Evolutionary conservation across 2,888 invertebrate genomes (phyloP), one percentile per base, ranked within the genome.

Genomic region (Dioctria linearis): DNA sequence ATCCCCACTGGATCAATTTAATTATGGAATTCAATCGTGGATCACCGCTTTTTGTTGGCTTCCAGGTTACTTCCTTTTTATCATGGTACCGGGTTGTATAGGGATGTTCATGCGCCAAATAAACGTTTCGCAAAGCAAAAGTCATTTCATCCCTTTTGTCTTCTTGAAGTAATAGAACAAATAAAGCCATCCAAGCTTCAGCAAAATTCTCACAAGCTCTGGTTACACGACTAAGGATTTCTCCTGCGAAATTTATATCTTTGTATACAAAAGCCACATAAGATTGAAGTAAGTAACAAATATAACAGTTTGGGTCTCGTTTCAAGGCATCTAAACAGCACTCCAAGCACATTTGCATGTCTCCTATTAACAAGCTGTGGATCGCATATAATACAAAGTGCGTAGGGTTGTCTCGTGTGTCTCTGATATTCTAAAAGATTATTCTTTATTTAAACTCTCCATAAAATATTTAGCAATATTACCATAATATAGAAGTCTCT

Each of bases 401-500:
- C 40, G 46, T 8, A 4, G 80, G 13, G n/a, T 46, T 65, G 8
- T 46, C 46, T 4, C 42, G 11, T 11, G 66, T 46, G 46, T 82
- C 81, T 40, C 49, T 59, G 5, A 82, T 69, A 59, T 82, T 81
- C 82, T 82, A n/a, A n/a, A 80, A 79, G 25, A 65, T 46, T 37
- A n/a, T 43, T 1, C 54, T 5, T 63, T 5, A 80, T 25, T 57
- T 65, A 8, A 25, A 39, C 43, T n/a, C n/a, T 42, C 39, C 5
- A 11, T 49, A 37, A 4, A 37, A 61, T 9, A 43, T 66, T 51
- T 25, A 11, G 8, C 8, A 46, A 46, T 57, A n/a, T 65, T 78
- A 82, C 82, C 82, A 80, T 80, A 11, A 80, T 67, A 69, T 79
- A 65, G 39, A 80, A 82, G 25, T 80, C 61, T 13, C 80, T 51